phyloP scores from a whole-genome alignment of 2,113 vertebrate species.

The Picathartes gymnocephalus region DNA sequence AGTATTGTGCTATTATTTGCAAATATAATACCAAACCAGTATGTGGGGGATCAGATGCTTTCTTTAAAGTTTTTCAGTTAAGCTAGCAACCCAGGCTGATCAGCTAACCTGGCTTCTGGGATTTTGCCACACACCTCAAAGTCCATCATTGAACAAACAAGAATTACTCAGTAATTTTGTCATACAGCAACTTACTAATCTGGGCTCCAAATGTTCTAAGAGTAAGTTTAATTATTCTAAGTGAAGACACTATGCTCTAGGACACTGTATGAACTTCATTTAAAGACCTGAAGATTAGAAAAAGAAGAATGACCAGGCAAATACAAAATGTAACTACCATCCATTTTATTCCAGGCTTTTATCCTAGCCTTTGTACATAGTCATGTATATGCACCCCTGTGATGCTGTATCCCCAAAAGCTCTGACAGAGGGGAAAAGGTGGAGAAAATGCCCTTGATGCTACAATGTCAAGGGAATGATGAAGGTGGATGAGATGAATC shows the following conservation, averaged over 20 bases:
- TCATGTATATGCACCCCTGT: neutral
- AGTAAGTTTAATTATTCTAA: neutral
- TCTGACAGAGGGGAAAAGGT: neutral
- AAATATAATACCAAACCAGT: neutral
- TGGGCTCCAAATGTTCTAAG: neutral
- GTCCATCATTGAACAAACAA: neutral
- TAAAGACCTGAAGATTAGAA: neutral
- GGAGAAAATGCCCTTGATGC: neutral
- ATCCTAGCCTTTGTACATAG: neutral
- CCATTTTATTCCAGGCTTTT: neutral
- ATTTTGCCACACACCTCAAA: neutral
- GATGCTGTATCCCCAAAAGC: neutral
- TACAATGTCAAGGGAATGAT: neutral
- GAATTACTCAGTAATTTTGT: neutral
- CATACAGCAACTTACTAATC: neutral
- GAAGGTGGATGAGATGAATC: neutral
- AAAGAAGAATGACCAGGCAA: neutral
- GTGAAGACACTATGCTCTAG: neutral
- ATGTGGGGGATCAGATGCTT: neutral
- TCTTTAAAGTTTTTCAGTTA: neutral
- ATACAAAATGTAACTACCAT: neutral
- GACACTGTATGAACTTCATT: neutral
- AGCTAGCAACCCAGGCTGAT: neutral
- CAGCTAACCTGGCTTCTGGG: neutral
- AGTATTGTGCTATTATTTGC: neutral